phyloP scores from a whole-genome alignment of 2,888 invertebrate species.

The Zygaena filipendulae region DNA sequence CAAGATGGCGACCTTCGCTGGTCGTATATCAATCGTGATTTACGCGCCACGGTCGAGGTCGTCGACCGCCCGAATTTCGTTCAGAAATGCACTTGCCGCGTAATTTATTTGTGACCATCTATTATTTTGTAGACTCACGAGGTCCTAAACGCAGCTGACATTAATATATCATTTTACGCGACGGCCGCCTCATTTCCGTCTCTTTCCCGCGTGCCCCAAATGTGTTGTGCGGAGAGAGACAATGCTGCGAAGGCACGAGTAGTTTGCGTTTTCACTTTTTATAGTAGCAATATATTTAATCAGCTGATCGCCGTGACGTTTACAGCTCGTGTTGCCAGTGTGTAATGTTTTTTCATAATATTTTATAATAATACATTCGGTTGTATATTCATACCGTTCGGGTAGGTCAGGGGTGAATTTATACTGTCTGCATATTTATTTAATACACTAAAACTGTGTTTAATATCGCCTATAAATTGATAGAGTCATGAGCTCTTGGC shows the following conservation, averaged over 20 bases:
- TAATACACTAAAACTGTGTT: too few species aligned
- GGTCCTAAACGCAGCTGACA: constrained; percentile 69
- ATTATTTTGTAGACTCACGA: constrained; percentile 68
- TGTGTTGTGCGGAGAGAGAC: constrained; percentile 30
- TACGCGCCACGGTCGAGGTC: constrained; percentile 63
- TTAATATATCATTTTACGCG: constrained; percentile 68
- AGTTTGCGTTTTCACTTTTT: constrained; percentile 67
- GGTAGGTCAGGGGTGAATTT: constrained; percentile 61
- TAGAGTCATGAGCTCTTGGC: too few species aligned
- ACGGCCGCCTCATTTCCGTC: constrained; percentile 33
- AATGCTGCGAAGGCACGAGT: constrained; percentile 35
- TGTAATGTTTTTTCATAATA: constrained; percentile 65
- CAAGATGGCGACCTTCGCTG: constrained; percentile 66
- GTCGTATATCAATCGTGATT: constrained; percentile 63
- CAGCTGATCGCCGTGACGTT: constrained; percentile 68
- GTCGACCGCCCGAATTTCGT: constrained; percentile 65
- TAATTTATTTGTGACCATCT: constrained; percentile 69
- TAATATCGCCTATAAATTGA: too few species aligned
- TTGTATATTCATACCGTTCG: constrained; percentile 46
- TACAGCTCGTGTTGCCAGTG: constrained; percentile 49
- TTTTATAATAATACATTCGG: constrained; percentile 61
- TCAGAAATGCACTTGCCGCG: constrained; percentile 62
- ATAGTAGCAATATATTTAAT: constrained; percentile 69
- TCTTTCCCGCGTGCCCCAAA: constrained; percentile 22
- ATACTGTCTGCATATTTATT: constrained; percentile 52